Conservation (phyloP, 1,140 invertebrate genomes). For the Psilanteris sp. region DNA sequence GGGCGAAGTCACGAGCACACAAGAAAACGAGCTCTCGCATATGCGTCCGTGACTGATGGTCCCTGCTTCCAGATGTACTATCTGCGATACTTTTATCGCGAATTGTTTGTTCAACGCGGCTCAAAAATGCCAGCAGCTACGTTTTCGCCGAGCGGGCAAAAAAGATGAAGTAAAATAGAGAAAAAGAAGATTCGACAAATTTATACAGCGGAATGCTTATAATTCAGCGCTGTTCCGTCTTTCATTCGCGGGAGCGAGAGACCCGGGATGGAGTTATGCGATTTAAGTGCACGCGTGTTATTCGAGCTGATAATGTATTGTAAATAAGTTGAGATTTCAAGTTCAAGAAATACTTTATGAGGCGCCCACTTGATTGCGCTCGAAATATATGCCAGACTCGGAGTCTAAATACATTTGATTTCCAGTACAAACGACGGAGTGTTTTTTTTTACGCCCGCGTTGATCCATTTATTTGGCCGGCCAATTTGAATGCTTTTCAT, state of each 20-base stretch:
- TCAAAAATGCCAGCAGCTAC: constrained; percentile 54
- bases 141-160: constrained; percentile 20
- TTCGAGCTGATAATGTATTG: constrained; percentile 16
- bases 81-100: constrained; percentile 77
- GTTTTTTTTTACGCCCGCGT: constrained; percentile 2
- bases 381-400: constrained; percentile 48
- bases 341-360: constrained; percentile 55
- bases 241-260: not conserved
- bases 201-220: constrained; percentile 32
- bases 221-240: constrained; percentile 19
- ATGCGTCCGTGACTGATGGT: constrained; percentile 79
- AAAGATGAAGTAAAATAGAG: not conserved
- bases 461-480: constrained; percentile 3
- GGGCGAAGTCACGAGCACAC: constrained; percentile 52
- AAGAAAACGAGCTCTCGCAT: constrained; percentile 70
- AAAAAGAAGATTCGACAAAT: constrained; percentile 23
- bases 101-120: constrained; percentile 77
- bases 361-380: constrained; percentile 40
- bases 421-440: constrained; percentile 7
- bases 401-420: constrained; percentile 12
- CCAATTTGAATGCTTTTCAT: not conserved
- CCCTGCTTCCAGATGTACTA: constrained; percentile 79
- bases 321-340: constrained; percentile 46
- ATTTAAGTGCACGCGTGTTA: constrained; percentile 14
- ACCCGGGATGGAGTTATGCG: constrained; percentile 7